phyloP scores from a whole-genome alignment of 2,113 vertebrate genomes.

The Garra rufa region DNA sequence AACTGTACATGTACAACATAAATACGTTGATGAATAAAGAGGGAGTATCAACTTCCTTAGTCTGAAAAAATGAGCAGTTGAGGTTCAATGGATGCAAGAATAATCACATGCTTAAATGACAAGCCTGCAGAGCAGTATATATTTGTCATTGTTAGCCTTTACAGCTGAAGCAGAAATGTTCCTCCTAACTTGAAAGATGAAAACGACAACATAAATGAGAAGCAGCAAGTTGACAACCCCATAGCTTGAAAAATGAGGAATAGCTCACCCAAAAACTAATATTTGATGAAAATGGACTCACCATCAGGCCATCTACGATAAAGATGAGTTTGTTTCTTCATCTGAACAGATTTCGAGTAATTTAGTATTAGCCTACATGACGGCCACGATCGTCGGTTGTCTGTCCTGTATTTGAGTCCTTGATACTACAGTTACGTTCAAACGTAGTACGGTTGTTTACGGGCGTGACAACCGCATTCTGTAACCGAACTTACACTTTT shows the following conservation, averaged over 20 bases:
- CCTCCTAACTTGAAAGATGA: not conserved
- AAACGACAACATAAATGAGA: conserved; percentile 9
- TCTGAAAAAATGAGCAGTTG: not conserved
- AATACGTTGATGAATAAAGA: conserved; percentile 52
- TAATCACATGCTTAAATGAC: conserved; percentile 22
- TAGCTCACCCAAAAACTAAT: not conserved
- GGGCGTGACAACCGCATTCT: too few species aligned
- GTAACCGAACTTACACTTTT: too few species aligned
- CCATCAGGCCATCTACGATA: not conserved
- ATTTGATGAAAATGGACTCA: not conserved
- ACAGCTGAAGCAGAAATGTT: conserved; percentile 5
- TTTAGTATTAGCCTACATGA: too few species aligned
- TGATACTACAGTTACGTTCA: too few species aligned
- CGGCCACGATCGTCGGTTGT: too few species aligned
- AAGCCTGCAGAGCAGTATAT: not conserved
- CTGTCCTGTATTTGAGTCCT: too few species aligned
- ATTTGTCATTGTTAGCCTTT: not conserved
- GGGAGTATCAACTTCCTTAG: not conserved
- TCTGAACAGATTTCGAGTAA: not conserved
- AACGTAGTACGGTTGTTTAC: too few species aligned
- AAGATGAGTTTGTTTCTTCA: not conserved
- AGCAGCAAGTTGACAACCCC: not conserved
- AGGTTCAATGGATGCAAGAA: not conserved
- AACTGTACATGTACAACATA: conserved; percentile 38
- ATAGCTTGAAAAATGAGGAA: not conserved